Evolutionary conservation across 2,797 vertebrate species (phyloP).

Genomic region (Gastrophryne carolinensis): DNA sequence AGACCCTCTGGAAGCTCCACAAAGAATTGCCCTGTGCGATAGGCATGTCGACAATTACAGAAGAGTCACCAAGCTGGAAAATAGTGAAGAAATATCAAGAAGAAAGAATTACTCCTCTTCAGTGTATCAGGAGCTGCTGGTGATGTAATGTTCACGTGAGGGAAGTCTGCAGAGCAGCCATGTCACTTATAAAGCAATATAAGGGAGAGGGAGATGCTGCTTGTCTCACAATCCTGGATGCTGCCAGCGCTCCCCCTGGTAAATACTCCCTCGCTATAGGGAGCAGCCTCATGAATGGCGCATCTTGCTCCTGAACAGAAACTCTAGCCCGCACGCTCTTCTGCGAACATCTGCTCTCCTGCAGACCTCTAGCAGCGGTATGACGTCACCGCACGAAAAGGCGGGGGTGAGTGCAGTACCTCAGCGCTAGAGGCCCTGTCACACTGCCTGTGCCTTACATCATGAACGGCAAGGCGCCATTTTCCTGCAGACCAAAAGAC

Average conservation of each 20-base stretch:
- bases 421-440: not conserved
- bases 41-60: constrained; percentile 13
- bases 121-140: not conserved
- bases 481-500: not conserved
- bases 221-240: too few species aligned
- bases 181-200: not conserved
- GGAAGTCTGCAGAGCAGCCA: not conserved
- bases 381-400: accelerated
- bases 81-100: not conserved
- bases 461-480: not conserved
- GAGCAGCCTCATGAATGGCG: too few species aligned
- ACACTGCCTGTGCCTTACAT: not conserved
- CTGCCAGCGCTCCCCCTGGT: too few species aligned
- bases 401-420: not conserved
- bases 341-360: not conserved
- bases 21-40: constrained; percentile 31
- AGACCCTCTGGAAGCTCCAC: constrained; percentile 29
- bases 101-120: not conserved
- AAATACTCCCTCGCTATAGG: too few species aligned
- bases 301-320: too few species aligned
- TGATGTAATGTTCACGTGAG: not conserved
- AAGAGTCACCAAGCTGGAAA: not conserved
- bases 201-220: too few species aligned
- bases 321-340: too few species aligned
- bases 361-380: not conserved